Conservation (phyloP, 2,888 invertebrate species). For the Axea sp. region DNA sequence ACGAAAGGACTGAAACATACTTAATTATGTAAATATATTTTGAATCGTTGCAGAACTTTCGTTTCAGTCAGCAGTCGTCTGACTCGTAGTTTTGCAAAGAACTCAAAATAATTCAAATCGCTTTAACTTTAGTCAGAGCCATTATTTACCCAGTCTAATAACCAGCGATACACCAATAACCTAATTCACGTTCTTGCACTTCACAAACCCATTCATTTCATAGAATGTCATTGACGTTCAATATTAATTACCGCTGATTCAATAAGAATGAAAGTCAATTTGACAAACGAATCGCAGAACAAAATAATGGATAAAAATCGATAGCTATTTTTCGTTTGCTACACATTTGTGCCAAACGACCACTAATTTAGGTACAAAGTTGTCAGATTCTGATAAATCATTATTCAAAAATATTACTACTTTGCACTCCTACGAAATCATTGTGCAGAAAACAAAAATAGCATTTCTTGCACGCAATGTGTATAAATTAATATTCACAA, state of each 20-base stretch:
- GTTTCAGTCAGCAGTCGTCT: too few relatives aligned
- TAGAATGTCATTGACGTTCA: slow-evolving; percentile 49
- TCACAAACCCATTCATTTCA: slow-evolving; percentile 56
- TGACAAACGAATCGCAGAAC: slow-evolving; percentile 7
- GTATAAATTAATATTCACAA: too few relatives aligned
- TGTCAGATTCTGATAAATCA: too few relatives aligned
- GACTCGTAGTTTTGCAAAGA: too few relatives aligned
- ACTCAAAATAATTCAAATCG: slow-evolving; percentile 10
- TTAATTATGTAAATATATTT: too few relatives aligned
- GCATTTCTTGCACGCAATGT: too few relatives aligned
- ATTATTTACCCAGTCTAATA: slow-evolving; percentile 43
- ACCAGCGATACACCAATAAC: slow-evolving; percentile 53
- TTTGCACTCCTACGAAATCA: too few relatives aligned
- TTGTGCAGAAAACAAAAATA: too few relatives aligned
- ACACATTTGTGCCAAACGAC: slow-evolving; percentile 5
- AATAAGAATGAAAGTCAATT: slow-evolving; percentile 43
- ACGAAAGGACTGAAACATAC: too few relatives aligned
- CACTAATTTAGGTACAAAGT: slow-evolving; percentile 18
- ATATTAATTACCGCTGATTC: slow-evolving; percentile 53
- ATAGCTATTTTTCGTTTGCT: slow-evolving; percentile 17
- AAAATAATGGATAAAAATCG: slow-evolving; percentile 30
- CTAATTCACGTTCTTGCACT: slow-evolving; percentile 55
- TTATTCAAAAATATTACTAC: too few relatives aligned
- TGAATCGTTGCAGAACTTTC: too few relatives aligned
- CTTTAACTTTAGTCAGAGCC: slow-evolving; percentile 21